Base-by-base conservation (phyloP, 30 jellyfish, hydroid and myxozoan genomes). In the Clytia hemisphaerica region DNA sequence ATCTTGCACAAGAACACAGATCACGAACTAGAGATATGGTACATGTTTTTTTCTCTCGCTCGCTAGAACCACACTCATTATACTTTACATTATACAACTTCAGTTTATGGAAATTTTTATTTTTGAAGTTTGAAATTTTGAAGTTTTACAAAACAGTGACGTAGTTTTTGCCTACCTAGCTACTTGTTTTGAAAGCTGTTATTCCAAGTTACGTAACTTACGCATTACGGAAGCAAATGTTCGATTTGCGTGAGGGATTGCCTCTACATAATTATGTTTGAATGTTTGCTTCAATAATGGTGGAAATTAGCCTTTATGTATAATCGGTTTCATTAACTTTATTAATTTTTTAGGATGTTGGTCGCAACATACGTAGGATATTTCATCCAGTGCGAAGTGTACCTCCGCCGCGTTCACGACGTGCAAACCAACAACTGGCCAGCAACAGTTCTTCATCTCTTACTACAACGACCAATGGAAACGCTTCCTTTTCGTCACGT, bases 351-450 rank as follows among this genome's bases (percentile, higher is more conserved):
- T 40, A 89, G 94, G 98, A 89, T 28, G 95, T 89, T 22, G 76
- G 95, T 71, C 45, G 98, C 64, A 89, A 89, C 60, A 89, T 89
- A 29, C 82, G 98, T 22, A 58, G 95, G 32, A 82, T 89, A 45
- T 89, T 89, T 54, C 98, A 89, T 58, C 98, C 94, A 18, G 76
- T 71, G 37, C 44, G 98, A 22, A 89, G 85, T 46, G 90, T 88
- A 26, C 95, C 86, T 4, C 92, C 98, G 18, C 93, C 94, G 1
- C 48, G 98, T 19, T 71, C 80, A 49, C 78, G 98, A 50, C 66
- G 98, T 22, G 91, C 88, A 4, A 74, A 71, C 49, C 92, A 85
- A 1, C 84, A 72, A 32, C 75, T 72, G 12, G 29, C 78, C 16
- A 34, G 79, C 7, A 72, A 57, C 40, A 75, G 76, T 15, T 72